phyloP scores from a whole-genome alignment of 2,113 vertebrate genomes.

The Chionomys nivalis region DNA sequence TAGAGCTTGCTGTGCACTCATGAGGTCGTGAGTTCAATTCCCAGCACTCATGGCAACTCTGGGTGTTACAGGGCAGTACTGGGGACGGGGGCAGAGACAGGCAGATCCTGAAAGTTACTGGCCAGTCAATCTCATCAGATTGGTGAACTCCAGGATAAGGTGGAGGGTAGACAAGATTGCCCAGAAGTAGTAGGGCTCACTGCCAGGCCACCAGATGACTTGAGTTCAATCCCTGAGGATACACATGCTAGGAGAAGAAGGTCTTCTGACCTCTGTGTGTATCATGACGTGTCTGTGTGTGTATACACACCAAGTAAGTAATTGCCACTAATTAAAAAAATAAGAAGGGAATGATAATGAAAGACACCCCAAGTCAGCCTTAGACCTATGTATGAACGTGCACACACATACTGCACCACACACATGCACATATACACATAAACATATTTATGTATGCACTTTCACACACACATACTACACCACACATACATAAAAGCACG shows the following conservation, averaged over 20 bases:
- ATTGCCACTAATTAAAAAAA: background rate
- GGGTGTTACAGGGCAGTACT: background rate
- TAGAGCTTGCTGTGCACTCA: too few relatives aligned
- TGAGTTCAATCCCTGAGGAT: background rate
- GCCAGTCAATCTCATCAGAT: too few relatives aligned
- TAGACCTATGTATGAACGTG: background rate
- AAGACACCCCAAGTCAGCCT: background rate
- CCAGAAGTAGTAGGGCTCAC: too few relatives aligned
- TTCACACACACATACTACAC: background rate
- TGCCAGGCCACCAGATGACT: background rate
- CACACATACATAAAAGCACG: background rate
- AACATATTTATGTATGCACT: background rate
- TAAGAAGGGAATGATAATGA: background rate
- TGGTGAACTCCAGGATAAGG: background rate
- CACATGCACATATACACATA: background rate
- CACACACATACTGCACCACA: background rate
- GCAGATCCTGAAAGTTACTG: background rate
- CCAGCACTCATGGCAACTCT: background rate
- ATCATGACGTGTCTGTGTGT: too few relatives aligned
- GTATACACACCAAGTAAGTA: background rate
- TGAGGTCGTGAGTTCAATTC: background rate
- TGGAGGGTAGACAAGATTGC: background rate
- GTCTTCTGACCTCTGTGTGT: background rate
- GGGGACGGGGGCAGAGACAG: background rate
- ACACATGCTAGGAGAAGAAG: background rate